A percentile compares a stretch with the other conserved stretches of the same genome.
Evolutionary conservation across 2,797 vertebrate genomes (phyloP).

Genomic region (Delichon dasypus): DNA sequence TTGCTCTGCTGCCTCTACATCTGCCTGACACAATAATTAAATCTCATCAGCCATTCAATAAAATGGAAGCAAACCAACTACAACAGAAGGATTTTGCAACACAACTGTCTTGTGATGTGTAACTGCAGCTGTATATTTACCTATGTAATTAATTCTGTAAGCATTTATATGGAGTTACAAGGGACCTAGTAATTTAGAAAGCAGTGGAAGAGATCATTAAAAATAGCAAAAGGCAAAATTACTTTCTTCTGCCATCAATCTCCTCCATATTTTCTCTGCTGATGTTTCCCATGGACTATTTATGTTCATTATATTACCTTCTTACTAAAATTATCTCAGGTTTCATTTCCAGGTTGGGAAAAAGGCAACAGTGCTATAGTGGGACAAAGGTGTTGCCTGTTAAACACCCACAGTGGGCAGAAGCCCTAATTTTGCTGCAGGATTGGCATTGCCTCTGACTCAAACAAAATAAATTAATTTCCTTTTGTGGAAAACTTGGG

Average conservation of each 20-base stretch:
- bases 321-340: neutral
- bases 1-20: neutral
- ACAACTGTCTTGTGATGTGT: neutral
- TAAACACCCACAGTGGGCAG: neutral
- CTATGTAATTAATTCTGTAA: neutral
- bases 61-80: neutral
- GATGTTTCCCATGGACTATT: neutral
- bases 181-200: neutral
- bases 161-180: neutral
- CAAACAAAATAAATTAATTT: neutral
- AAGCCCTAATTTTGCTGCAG: neutral
- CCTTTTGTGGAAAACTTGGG: neutral
- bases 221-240: neutral
- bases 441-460: neutral
- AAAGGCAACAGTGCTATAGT: neutral
- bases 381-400: neutral
- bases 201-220: neutral
- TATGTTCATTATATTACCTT: neutral
- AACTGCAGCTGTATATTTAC: slow-evolving; percentile 12
- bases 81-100: slow-evolving; percentile 2
- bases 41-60: neutral
- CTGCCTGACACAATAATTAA: slow-evolving; percentile 6
- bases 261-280: neutral
- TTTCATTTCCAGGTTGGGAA: neutral
- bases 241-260: neutral